Percentiles rank a stretch among this genome's conserved stretches.
These are phyloP conservation scores for Cavia aperea DNA, from an alignment of 2,113 vertebrate species.

Conservation along the genomic window DNA sequence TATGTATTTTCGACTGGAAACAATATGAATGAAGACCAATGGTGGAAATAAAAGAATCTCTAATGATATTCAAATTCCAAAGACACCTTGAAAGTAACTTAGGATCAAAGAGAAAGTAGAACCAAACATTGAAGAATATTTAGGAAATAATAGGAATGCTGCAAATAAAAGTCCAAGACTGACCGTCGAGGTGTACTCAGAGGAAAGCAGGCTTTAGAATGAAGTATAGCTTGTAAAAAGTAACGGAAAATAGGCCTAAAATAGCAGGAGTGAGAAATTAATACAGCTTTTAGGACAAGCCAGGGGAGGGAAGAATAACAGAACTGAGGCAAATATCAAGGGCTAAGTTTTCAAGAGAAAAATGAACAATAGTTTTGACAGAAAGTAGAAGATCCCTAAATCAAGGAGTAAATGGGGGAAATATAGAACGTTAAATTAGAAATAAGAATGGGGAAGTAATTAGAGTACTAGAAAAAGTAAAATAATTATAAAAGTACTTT, in stretches of 20 bases:
- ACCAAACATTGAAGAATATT: neutral
- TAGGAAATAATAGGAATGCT: slow-evolving; percentile 24
- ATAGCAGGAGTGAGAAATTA: neutral
- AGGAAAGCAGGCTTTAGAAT: slow-evolving; percentile 2
- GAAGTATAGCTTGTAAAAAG: neutral
- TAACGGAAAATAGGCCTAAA: neutral
- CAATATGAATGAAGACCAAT: neutral
- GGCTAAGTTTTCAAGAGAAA: neutral
- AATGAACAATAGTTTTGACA: neutral
- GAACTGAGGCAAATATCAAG: neutral
- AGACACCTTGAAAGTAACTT: slow-evolving; percentile 15
- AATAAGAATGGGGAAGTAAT: neutral
- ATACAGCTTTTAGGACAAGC: neutral
- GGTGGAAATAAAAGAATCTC: neutral
- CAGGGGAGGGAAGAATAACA: neutral
- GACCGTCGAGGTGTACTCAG: neutral
- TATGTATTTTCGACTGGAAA: neutral
- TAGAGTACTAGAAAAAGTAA: neutral
- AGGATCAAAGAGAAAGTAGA: slow-evolving; percentile 3
- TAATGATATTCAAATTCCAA: slow-evolving; percentile 1
- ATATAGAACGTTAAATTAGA: neutral
- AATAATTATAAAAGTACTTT: neutral
- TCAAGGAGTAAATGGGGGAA: neutral
- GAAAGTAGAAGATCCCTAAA: neutral
- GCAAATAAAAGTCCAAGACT: slow-evolving; percentile 30